Evolutionary conservation across 2,113 vertebrate species (phyloP), one percentile per base, ranked within the genome.

Genomic region (Mugil cephalus): DNA sequence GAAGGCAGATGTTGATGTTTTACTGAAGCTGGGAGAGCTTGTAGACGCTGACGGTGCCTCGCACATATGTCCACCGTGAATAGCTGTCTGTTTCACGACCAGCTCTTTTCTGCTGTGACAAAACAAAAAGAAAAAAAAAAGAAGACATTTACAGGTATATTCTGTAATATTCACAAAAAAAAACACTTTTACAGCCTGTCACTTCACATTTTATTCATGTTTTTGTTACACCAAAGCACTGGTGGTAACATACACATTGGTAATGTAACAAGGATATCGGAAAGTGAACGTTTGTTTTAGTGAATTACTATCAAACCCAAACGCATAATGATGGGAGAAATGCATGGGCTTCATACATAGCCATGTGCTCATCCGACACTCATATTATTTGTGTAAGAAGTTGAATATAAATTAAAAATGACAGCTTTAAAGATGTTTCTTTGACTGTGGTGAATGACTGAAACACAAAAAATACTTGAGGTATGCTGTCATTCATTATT

Each of bases 1-100:
- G 79, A 86, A 92, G 92, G 85, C 88, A 91, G 92, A 94, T 94
- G 94, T 88, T 92, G 77, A 76, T 48, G 69, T 92, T 92, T 91
- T 90, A 89, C 87, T 87, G 81, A 93, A 88, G 88, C 79, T 69
- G 89, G 80, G 85, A 87, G 86, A 88, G 86, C 84, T 65, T 87
- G 84, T 87, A 77, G 79, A 83, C 78, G 40, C 80, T 84, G 89
- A 91, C 81, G 86, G 83, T 11, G 80, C 85, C 74, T 67, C 12
- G 77, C 87, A 90, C 81, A 89, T 88, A 89, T 92, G 85, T 83
- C 82, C 81, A 70, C 86, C 86, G 58, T 89, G 88, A 89, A 90
- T 79, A 67, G 80, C 83, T 83, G 84, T 88, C 87, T 90, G 82
- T 77, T 90, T 82, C 69, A 15, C 67, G 46, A 78, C 87, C 66